Evolutionary conservation across 2,888 invertebrate species (phyloP).

Genomic region (Papilio gigon): DNA sequence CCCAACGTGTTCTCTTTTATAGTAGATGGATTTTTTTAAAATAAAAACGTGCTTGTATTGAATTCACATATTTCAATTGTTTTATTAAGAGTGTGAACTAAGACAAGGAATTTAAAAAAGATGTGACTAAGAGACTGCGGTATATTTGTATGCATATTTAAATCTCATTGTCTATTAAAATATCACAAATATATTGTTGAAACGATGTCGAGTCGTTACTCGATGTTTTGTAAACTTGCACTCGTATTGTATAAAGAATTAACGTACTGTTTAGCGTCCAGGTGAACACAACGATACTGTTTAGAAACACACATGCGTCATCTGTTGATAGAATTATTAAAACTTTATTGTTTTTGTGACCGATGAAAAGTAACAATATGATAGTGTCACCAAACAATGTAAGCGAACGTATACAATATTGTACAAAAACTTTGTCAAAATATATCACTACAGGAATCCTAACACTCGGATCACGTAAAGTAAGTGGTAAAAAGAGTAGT

Average conservation of each 20-base stretch:
- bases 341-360: conserved; percentile 9
- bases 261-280: conserved; percentile 25
- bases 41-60: no score
- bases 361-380: neutral
- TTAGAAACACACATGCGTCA: conserved; percentile 15
- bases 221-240: conserved; percentile 33
- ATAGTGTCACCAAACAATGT: neutral
- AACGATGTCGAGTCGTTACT: conserved; percentile 3
- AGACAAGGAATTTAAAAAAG: conserved; percentile 5
- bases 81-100: neutral
- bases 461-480: no score
- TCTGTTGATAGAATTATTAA: neutral
- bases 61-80: conserved; percentile 6
- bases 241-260: conserved; percentile 10
- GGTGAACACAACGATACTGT: conserved; percentile 10
- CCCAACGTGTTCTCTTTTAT: neutral
- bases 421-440: no score
- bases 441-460: no score
- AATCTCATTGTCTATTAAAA: conserved; percentile 17
- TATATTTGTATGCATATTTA: conserved; percentile 5
- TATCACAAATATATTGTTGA: conserved; percentile 14
- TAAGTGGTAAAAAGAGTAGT: no score
- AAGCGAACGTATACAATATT: neutral
- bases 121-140: neutral
- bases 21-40: neutral